Evolutionary conservation across 2,888 invertebrate species (phyloP).

Genomic region (Erynnis tages): DNA sequence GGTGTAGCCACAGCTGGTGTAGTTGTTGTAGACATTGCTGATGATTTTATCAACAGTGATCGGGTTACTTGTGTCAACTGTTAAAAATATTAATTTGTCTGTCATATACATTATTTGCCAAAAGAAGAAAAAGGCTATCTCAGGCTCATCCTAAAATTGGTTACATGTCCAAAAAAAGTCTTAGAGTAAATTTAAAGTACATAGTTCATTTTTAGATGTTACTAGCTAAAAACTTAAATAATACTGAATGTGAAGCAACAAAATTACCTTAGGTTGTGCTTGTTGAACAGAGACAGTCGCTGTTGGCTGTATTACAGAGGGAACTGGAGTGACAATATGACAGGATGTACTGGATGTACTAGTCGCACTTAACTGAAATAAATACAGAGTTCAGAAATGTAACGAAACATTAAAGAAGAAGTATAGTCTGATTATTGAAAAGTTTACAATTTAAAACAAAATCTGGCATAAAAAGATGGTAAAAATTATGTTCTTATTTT

Average conservation of each 20-base stretch:
- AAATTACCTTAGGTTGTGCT: conserved; percentile 35
- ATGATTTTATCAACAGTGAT: conserved; percentile 63
- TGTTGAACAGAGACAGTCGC: conserved; percentile 31
- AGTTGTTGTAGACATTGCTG: conserved; percentile 53
- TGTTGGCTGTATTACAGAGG: conserved; percentile 30
- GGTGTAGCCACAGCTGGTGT: conserved; percentile 50
- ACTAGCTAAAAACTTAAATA: no score
- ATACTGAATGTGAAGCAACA: no score
- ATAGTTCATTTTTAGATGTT: no score
- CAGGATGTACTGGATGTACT: conserved; percentile 25
- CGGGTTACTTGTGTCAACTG: conserved; percentile 64
- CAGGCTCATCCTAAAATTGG: no score
- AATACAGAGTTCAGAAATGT: background rate
- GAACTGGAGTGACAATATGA: conserved; percentile 19
- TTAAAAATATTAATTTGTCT: background rate
- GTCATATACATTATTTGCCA: background rate
- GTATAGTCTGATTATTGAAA: no score
- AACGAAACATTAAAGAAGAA: no score
- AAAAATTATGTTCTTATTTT: no score
- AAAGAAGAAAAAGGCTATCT: background rate
- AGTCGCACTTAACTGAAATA: conserved; percentile 13
- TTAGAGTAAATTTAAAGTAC: no score
- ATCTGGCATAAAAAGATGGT: no score
- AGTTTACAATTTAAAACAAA: no score
- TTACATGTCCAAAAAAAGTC: no score